phyloP scores from a whole-genome alignment of 2,113 vertebrate genomes.

The Craseonycteris thonglongyai region DNA sequence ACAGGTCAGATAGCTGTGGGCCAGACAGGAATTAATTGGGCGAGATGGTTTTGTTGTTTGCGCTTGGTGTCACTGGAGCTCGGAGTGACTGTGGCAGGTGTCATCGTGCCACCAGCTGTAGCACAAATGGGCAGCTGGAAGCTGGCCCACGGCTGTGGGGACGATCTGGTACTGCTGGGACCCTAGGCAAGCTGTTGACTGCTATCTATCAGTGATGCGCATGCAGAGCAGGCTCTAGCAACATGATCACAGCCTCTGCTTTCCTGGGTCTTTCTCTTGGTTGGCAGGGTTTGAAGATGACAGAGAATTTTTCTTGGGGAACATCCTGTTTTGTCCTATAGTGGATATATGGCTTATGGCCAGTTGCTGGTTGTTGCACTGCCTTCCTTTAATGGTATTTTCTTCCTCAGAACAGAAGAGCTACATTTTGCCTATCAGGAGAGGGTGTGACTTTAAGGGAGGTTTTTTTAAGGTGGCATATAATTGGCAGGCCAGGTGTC shows the following conservation, averaged over 20 bases:
- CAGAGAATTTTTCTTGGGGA: background rate
- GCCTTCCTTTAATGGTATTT: background rate
- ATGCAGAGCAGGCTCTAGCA: slow-evolving; percentile 20
- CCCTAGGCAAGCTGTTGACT: background rate
- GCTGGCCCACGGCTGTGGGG: background rate
- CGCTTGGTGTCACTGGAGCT: background rate
- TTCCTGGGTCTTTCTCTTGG: slow-evolving; percentile 12
- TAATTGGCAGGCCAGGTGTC: background rate
- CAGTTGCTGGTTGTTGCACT: background rate
- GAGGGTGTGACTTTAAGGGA: background rate
- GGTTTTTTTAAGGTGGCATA: background rate
- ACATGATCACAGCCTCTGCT: background rate
- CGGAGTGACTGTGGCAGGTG: background rate
- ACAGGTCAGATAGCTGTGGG: slow-evolving; percentile 15
- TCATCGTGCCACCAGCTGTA: background rate
- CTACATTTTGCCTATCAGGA: slow-evolving; percentile 32
- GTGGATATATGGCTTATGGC: background rate
- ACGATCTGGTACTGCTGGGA: background rate
- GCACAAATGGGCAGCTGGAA: background rate
- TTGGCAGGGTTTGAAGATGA: background rate
- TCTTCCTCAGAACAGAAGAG: slow-evolving; percentile 33
- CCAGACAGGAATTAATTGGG: background rate
- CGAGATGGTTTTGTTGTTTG: background rate
- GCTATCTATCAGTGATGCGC: background rate
- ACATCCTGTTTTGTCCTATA: background rate